These are phyloP conservation scores for Myodes glareolus DNA, from an alignment of 2,113 vertebrate genomes.

Conservation along the genomic window DNA sequence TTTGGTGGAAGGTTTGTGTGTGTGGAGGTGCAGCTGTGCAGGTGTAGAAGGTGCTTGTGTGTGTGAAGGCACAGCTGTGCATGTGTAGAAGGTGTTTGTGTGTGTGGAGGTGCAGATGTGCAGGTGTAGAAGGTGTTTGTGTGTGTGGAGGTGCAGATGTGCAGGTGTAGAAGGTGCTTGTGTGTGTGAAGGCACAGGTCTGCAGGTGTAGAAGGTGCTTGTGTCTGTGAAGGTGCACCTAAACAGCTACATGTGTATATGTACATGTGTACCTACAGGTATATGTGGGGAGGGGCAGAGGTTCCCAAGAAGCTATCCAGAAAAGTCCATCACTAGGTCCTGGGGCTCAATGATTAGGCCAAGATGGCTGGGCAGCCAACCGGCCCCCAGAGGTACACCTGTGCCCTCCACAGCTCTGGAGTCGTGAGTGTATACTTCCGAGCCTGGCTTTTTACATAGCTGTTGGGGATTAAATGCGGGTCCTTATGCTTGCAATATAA, in stretches of 20 bases:
- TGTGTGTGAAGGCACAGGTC: too few species aligned
- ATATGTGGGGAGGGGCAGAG: neutral
- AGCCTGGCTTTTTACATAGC: neutral
- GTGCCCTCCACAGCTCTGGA: neutral
- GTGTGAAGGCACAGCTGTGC: neutral
- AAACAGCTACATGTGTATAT: neutral
- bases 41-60: too few species aligned
- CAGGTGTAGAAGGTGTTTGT: too few species aligned
- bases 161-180: too few species aligned
- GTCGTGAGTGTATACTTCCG: neutral
- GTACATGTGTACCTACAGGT: neutral
- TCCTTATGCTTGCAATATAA: neutral
- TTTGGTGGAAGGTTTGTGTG: neutral
- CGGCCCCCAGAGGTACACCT: neutral
- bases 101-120: neutral
- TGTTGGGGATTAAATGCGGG: neutral
- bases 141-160: neutral
- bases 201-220: neutral
- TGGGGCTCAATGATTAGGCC: neutral
- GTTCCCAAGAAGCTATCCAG: neutral
- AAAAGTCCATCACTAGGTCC: neutral
- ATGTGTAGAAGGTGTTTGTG: too few species aligned
- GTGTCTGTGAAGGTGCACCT: neutral
- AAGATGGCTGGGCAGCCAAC: neutral
- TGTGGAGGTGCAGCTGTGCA: too few species aligned